phyloP scores from a whole-genome alignment of 1,140 invertebrate genomes.

The Pogonomyrmex barbatus region DNA sequence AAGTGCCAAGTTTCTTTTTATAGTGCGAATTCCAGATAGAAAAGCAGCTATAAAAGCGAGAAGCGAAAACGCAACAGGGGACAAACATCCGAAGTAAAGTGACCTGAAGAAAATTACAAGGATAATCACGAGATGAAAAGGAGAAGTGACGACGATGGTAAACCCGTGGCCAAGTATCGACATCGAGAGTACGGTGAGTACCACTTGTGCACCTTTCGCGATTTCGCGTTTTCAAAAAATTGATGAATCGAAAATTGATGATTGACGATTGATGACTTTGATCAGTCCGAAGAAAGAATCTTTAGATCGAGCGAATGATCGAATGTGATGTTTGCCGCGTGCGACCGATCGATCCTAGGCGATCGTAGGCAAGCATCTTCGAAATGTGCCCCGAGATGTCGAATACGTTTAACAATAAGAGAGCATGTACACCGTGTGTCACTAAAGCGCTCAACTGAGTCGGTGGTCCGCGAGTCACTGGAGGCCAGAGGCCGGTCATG shows the following conservation, averaged over 20 bases:
- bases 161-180: slow-evolving; percentile 66
- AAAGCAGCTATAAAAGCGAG: neutral
- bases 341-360: neutral
- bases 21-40: slow-evolving; percentile 34
- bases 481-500: slow-evolving; percentile 77
- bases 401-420: neutral
- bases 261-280: too few relatives aligned
- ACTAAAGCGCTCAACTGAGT: slow-evolving; percentile 71
- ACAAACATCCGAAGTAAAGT: slow-evolving; percentile 29
- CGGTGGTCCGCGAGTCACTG: slow-evolving; percentile 81
- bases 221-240: neutral
- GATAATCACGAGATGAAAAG: slow-evolving; percentile 67
- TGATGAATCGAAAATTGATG: too few relatives aligned
- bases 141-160: slow-evolving; percentile 55
- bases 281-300: too few relatives aligned
- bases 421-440: slow-evolving; percentile 7
- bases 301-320: neutral
- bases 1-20: slow-evolving; percentile 31
- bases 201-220: slow-evolving; percentile 13
- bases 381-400: neutral
- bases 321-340: neutral
- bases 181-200: slow-evolving; percentile 78
- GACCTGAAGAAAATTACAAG: neutral
- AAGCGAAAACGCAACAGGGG: neutral
- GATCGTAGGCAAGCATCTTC: neutral